phyloP scores from a whole-genome alignment of 2,888 invertebrate genomes.

The Tuta absoluta region DNA sequence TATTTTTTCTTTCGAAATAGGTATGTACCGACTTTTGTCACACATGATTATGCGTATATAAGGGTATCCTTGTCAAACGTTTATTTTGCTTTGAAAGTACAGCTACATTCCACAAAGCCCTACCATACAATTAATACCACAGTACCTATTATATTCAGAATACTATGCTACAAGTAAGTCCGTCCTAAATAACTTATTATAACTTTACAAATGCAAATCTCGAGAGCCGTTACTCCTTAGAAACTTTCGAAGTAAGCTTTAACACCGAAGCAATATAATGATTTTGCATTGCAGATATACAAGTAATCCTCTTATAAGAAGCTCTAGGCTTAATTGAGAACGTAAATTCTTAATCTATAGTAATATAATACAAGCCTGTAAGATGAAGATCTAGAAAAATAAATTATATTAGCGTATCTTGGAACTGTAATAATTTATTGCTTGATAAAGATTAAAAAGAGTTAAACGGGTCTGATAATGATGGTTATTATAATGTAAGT shows the following conservation, averaged over 20 bases:
- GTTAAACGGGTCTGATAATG: constrained; percentile 22
- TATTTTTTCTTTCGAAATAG: too few relatives aligned
- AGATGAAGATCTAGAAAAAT: neutral
- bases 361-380: neutral
- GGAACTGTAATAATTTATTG: constrained; percentile 9
- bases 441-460: constrained; percentile 33
- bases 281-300: constrained; percentile 13
- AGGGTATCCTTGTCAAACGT: too few relatives aligned
- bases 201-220: constrained; percentile 9
- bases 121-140: too few relatives aligned
- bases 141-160: too few relatives aligned
- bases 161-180: neutral
- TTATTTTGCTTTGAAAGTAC: too few relatives aligned
- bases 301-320: constrained; percentile 13
- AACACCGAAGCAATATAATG: constrained; percentile 9
- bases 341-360: constrained; percentile 6
- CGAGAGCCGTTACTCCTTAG: constrained; percentile 6
- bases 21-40: too few relatives aligned
- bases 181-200: constrained; percentile 1
- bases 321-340: constrained; percentile 17
- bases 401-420: neutral
- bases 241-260: constrained; percentile 2
- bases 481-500: neutral
- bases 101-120: too few relatives aligned
- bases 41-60: too few relatives aligned